These are phyloP conservation scores for Furnarius figulus DNA, from an alignment of 2,113 vertebrate species.

Conservation along the genomic window DNA sequence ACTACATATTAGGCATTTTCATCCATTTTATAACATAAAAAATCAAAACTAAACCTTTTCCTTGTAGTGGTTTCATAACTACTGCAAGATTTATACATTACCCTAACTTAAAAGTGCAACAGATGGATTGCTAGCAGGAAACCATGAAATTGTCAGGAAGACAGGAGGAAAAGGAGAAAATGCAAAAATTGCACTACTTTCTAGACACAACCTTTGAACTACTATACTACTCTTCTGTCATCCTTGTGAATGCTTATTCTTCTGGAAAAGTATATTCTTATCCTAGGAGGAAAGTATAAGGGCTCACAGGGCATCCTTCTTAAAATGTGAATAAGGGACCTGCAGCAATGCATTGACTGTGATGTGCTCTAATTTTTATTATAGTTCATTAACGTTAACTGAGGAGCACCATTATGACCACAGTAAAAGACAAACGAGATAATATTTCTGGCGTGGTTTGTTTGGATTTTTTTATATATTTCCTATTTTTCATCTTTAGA, in stretches of 20 bases:
- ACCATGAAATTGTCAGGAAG: background rate
- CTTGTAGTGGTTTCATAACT: background rate
- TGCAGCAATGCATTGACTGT: background rate
- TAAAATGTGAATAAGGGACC: background rate
- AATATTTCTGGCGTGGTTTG: background rate
- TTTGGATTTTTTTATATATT: background rate
- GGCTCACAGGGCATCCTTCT: background rate
- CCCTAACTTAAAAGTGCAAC: slow-evolving; percentile 20
- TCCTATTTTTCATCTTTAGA: background rate
- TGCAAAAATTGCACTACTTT: background rate
- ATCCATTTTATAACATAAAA: background rate
- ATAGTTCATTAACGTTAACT: background rate
- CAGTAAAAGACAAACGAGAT: background rate
- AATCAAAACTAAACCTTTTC: background rate
- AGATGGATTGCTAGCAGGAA: slow-evolving; percentile 39
- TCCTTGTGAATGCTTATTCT: slow-evolving; percentile 26
- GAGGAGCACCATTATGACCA: background rate
- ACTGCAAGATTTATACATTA: background rate
- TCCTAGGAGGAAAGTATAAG: background rate
- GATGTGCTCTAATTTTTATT: background rate
- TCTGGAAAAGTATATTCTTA: background rate
- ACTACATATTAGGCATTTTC: background rate
- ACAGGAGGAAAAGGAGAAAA: slow-evolving; percentile 8
- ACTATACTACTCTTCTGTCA: background rate
- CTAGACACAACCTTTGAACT: slow-evolving; percentile 31